Evolutionary conservation across 2,113 vertebrate genomes (phyloP), one percentile per base, ranked within the genome.

Genomic region (Dipodomys ordii): DNA sequence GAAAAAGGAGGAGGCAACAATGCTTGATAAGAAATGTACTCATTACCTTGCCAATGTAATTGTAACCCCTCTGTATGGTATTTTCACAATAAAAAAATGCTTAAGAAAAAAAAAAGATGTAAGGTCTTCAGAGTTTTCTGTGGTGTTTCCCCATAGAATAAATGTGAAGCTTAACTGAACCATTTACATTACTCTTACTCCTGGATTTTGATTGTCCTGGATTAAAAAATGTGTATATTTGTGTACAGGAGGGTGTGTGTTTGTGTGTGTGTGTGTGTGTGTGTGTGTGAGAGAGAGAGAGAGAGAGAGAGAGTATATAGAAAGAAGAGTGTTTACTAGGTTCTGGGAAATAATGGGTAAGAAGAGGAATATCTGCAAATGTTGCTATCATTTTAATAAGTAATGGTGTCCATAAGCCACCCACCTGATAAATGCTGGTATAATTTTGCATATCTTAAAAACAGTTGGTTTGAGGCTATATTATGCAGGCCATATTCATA

Each of bases 111-210:
- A 18, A 39, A 90, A 92, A 68, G 32, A 92, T 25, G 4, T 27
- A 84, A 94, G 3, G 11, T 71, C 60, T 95, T 94, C 90, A 9
- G 32, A 86, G 25, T 95, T 96, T 87, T 88, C 23, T 87, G 7
- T 79, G 86, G 67, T 83, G 28, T 77, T 94, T 77, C 11, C 60
- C 73, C 35, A 84, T 39, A 89, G 60, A 94, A 92, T 92, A 91
- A 88, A 64, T 83, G 71, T 86, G 49, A 90, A 73, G 4, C 0
- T 93, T 92, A 93, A 85, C 49, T 49, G 49, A 49, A 49, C 49
- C 35, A 39, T 39, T 39, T 39, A 39, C 22, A 68, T 89, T 91
- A 84, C 49, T 83, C 22, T 90, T 80, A 74, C 68, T 12, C 39
- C 35, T 89, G 9, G 90, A 71, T 67, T 11, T 73, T 85, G 27